Conservation (phyloP, 2,113 vertebrate species). For the Prolemur simus region DNA sequence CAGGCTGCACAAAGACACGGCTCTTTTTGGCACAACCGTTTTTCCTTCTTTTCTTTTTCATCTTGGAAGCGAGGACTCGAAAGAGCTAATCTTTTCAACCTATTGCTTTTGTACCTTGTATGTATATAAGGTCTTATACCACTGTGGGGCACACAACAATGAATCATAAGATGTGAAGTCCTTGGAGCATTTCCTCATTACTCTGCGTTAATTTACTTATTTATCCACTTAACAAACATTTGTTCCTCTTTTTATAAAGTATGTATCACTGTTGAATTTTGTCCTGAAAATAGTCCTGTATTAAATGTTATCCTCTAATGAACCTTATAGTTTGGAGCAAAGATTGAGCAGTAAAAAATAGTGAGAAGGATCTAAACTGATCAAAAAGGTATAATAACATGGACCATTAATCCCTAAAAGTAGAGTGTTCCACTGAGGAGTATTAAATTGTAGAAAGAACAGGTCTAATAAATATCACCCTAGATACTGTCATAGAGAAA, state of each 20-base stretch:
- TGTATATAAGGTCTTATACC: not conserved
- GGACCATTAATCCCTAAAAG: slow-evolving; percentile 43
- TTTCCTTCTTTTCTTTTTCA: too few relatives aligned
- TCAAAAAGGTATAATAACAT: slow-evolving; percentile 25
- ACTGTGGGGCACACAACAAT: not conserved
- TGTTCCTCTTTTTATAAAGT: not conserved
- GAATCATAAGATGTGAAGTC: not conserved
- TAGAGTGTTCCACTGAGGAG: not conserved
- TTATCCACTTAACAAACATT: not conserved
- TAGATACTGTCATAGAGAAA: slow-evolving; percentile 43
- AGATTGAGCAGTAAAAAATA: slow-evolving; percentile 15
- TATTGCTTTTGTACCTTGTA: not conserved
- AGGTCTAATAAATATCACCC: slow-evolving; percentile 53
- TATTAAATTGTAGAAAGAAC: slow-evolving; percentile 35
- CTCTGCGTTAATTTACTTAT: not conserved
- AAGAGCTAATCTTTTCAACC: not conserved
- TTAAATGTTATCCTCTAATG: slow-evolving; percentile 13
- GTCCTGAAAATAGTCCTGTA: not conserved
- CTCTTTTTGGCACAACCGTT: too few relatives aligned
- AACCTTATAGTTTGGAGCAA: slow-evolving; percentile 20
- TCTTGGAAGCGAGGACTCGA: too few relatives aligned
- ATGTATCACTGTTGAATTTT: not conserved
- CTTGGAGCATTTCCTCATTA: not conserved
- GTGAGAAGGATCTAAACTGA: slow-evolving; percentile 8
- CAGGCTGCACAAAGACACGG: too few relatives aligned